These are phyloP conservation scores for Naja naja DNA, from an alignment of 2,113 vertebrate genomes.

Conservation along the genomic window DNA sequence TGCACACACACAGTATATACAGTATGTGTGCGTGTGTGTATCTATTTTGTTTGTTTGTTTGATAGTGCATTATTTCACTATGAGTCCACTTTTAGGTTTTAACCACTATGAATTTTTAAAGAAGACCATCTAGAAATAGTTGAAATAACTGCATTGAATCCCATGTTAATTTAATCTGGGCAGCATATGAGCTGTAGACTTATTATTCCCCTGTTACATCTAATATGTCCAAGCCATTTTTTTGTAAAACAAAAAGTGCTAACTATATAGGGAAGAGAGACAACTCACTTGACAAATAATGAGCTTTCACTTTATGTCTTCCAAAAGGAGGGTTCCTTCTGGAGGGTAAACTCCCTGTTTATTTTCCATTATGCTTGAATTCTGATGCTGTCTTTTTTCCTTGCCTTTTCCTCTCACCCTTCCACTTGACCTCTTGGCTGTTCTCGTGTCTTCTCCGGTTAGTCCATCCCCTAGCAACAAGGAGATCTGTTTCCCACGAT, in stretches of 20 bases:
- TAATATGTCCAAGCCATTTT: not conserved
- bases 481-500: constrained; percentile 7
- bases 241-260: not conserved
- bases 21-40: not conserved
- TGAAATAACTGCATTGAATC: not conserved
- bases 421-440: not conserved
- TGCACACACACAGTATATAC: not conserved
- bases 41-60: not conserved
- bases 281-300: not conserved
- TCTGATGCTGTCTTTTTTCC: not conserved
- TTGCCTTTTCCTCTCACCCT: not conserved
- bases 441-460: not conserved
- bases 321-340: not conserved
- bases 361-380: not conserved
- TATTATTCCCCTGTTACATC: not conserved
- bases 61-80: not conserved
- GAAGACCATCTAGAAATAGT: not conserved
- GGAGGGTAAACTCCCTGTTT: not conserved
- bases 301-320: not conserved
- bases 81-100: not conserved
- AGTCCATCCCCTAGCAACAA: not conserved
- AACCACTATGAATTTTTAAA: not conserved
- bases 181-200: not conserved
- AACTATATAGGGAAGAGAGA: not conserved
- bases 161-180: not conserved